Evolutionary conservation across 2,113 vertebrate genomes (phyloP).

Genomic region (Cyprinodon brontotheroides): DNA sequence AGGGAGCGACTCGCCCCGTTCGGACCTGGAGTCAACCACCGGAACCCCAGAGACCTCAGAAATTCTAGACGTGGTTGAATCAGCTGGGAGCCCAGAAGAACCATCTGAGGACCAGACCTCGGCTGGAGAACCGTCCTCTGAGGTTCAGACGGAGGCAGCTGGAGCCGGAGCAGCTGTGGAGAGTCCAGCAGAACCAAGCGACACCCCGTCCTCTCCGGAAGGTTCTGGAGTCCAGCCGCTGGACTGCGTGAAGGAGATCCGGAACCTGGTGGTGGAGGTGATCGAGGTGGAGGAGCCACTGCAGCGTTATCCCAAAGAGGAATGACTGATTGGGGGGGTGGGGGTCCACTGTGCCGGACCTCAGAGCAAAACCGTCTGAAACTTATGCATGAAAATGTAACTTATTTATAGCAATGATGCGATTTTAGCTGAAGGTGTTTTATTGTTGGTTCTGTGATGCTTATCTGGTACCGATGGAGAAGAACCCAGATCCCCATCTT

Average conservation of each 20-base stretch:
- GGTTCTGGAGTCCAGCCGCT: slow-evolving; percentile 9
- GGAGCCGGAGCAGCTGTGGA: not conserved
- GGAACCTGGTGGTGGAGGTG: slow-evolving; percentile 73
- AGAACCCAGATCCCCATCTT: too few species aligned
- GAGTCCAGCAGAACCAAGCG: not conserved
- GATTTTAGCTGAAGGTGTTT: not conserved
- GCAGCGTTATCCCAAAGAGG: slow-evolving; percentile 42
- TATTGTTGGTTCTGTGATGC: too few species aligned
- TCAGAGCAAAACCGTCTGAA: not conserved
- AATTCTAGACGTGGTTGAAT: slow-evolving; percentile 1
- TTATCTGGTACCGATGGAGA: too few species aligned
- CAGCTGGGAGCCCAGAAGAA: slow-evolving; percentile 8
- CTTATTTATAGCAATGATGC: slow-evolving; percentile 36
- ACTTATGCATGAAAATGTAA: slow-evolving; percentile 40
- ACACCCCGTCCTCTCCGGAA: not conserved
- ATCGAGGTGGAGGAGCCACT: slow-evolving; percentile 70
- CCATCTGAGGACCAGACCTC: not conserved
- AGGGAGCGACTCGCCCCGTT: slow-evolving; percentile 27
- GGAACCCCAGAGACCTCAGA: slow-evolving; percentile 37
- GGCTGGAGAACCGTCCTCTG: not conserved
- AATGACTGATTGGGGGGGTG: slow-evolving; percentile 12
- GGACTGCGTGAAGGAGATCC: slow-evolving; percentile 72
- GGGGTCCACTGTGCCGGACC: not conserved
- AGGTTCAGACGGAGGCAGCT: not conserved
- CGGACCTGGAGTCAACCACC: slow-evolving; percentile 24